Evolutionary conservation across 2,888 invertebrate species (phyloP).

Genomic region (Neoaliturus tenellus): DNA sequence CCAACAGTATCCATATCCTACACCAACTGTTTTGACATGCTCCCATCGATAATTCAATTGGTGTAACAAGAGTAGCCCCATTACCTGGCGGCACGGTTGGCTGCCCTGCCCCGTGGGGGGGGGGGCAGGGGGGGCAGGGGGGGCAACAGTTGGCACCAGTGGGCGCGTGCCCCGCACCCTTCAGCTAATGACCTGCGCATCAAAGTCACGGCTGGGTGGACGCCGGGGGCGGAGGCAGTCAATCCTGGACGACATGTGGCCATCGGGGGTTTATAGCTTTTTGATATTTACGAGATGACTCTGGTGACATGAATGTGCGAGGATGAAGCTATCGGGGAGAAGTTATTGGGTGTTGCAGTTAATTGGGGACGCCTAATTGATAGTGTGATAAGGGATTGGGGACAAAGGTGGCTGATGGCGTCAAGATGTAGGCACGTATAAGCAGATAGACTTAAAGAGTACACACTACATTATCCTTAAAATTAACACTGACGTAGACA

Average conservation of each 20-base stretch:
- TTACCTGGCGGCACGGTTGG: background rate
- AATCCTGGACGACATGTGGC: background rate
- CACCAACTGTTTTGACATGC: constrained; percentile 1
- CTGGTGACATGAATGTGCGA: constrained; percentile 10
- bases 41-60: constrained; percentile 26
- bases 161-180: background rate
- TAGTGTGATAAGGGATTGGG: no score
- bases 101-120: background rate
- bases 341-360: background rate
- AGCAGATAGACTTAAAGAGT: no score
- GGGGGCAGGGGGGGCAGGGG: background rate
- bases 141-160: background rate
- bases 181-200: background rate
- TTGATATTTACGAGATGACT: constrained; percentile 42
- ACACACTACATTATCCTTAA: no score
- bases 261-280: constrained; percentile 7
- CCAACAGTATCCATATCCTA: no score
- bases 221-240: no score
- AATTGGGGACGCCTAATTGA: constrained; percentile 14
- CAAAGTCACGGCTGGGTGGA: background rate
- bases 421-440: no score
- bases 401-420: no score
- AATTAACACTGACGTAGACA: no score
- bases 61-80: constrained; percentile 39
- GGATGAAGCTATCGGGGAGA: background rate